Evolutionary conservation across 2,113 vertebrate species (phyloP), one percentile per base, ranked within the genome.

Genomic region (Cyanocitta stelleri): DNA sequence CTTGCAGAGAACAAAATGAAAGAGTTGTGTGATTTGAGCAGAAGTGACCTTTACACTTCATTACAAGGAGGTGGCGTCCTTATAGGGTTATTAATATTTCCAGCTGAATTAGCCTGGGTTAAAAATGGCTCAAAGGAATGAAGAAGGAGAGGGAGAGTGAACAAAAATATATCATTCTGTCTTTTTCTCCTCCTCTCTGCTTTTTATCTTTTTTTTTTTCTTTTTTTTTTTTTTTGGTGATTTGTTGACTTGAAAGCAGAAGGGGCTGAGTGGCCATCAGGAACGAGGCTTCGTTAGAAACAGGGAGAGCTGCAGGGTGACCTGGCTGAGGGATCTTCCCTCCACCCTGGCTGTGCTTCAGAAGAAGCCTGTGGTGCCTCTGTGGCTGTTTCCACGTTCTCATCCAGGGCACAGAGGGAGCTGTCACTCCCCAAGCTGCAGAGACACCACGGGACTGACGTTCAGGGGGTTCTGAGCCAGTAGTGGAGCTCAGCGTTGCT

Each of bases 1-100:
- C 74, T 90, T 2, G 16, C 78, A 80, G 54, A 96, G 89, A 90
- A 95, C 77, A 95, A 97, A 93, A 85, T 96, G 88, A 96, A 76
- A 95, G 83, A 89, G 64, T 83, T 76, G 49, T 95, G 91, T 78
- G 85, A 97, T 96, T 96, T 94, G 89, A 96, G 76, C 95, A 96
- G 75, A 96, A 94, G 73, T 93, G 97, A 94, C 86, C 89, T 97
- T 97, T 97, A 95, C 76, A 92, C 92, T 97, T 96, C 87, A 93
- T 97, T 97, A 96, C 89, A 96, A 95, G 95, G 92, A 94, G 62
- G 89, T 92, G 92, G 80, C 4, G 8, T 83, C 89, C 94, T 90
- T 46, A 58, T 72, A 44, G 85, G 81, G 73, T 73, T 97, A 96
- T 96, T 95, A 95, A 92, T 94, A 90, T 86, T 88, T 97, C 85